These are phyloP conservation scores for Corythoichthys haematopterus DNA, from an alignment of 2,113 vertebrate species.

Conservation along the genomic window DNA sequence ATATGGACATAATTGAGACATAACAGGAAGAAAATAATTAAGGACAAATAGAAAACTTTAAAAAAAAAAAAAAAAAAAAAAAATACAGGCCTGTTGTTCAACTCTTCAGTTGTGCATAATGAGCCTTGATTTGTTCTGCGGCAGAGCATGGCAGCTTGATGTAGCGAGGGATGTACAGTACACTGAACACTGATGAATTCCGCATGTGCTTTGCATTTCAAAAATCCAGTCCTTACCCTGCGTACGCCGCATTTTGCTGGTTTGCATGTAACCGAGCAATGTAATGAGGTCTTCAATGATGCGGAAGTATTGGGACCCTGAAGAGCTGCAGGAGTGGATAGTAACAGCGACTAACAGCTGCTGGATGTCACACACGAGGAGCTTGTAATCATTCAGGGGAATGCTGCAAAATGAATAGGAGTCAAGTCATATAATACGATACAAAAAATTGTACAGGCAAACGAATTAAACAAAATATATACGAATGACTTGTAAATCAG, in stretches of 20 bases:
- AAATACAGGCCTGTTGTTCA: constrained; percentile 17
- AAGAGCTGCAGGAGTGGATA: constrained; percentile 95
- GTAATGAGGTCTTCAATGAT: constrained; percentile 97
- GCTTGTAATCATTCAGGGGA: constrained; percentile 85
- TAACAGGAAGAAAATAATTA: background rate
- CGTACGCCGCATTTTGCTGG: constrained; percentile 85
- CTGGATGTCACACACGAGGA: constrained; percentile 91
- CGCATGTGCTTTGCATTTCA: constrained; percentile 12
- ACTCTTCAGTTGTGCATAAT: constrained; percentile 28
- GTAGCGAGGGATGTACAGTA: constrained; percentile 1
- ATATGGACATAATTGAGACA: background rate
- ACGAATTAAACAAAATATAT: constrained; percentile 27
- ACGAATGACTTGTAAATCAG: constrained; percentile 34
- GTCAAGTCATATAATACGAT: constrained; percentile 9
- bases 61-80: background rate
- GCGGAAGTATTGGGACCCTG: constrained; percentile 94
- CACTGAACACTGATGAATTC: constrained; percentile 25
- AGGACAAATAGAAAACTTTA: too few relatives aligned
- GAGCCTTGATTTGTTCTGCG: constrained; percentile 17
- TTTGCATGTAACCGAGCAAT: constrained; percentile 90
- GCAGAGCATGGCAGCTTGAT: constrained; percentile 22
- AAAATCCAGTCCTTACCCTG: constrained; percentile 75
- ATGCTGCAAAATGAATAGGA: constrained; percentile 71
- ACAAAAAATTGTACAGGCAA: background rate
- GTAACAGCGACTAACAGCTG: constrained; percentile 90